phyloP scores from a whole-genome alignment of 2,797 vertebrate species.

The Gymnothorax reevesii region DNA sequence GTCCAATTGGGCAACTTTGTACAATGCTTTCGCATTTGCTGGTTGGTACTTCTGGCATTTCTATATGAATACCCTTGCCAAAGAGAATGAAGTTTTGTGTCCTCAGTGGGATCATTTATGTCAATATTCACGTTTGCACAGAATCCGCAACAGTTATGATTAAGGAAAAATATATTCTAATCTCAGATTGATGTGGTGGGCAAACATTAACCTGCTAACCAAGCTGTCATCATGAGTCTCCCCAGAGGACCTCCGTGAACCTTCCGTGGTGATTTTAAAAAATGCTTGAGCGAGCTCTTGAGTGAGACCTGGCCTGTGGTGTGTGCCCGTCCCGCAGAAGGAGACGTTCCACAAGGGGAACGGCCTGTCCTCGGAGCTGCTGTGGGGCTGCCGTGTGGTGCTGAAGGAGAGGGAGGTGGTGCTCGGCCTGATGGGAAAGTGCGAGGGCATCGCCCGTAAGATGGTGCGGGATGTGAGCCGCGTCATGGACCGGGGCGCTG shows the following conservation, averaged over 20 bases:
- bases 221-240: too few species aligned
- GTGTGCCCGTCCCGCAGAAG: conserved; percentile 61
- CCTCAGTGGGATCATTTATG: too few species aligned
- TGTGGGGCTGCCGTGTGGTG: conserved; percentile 84
- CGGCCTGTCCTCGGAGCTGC: conserved; percentile 81
- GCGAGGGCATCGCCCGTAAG: conserved; percentile 86
- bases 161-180: too few species aligned
- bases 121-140: too few species aligned
- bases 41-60: neutral
- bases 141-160: too few species aligned
- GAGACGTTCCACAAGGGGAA: conserved; percentile 72
- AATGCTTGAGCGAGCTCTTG: neutral
- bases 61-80: neutral
- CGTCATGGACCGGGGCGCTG: conserved; percentile 76
- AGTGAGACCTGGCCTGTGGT: neutral
- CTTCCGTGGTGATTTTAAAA: too few species aligned
- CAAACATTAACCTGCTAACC: too few species aligned
- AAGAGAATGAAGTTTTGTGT: neutral
- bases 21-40: too few species aligned
- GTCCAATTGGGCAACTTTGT: too few species aligned
- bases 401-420: conserved; percentile 88
- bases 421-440: conserved; percentile 89
- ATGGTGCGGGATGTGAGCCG: conserved; percentile 84
- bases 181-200: too few species aligned
- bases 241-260: too few species aligned